Base-by-base conservation (phyloP, 2,113 vertebrate genomes). In the Tupaia tana region DNA sequence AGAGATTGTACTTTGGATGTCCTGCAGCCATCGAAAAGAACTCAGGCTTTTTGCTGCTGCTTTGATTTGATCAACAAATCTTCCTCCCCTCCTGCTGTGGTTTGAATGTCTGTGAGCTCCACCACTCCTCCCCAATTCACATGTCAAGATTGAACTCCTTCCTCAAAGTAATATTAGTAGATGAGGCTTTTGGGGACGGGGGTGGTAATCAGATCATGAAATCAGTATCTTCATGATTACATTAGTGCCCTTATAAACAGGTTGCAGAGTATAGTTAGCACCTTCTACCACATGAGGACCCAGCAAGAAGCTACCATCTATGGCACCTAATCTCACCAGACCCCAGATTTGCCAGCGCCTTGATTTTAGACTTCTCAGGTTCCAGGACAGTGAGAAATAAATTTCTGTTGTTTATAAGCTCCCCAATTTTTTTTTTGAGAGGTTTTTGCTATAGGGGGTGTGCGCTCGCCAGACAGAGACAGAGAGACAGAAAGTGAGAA, bases 171-270 rank as follows among this genome's bases (percentile, higher is more conserved):
- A 61, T 84, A 54, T 84, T 70, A 84, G n/a, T n/a, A 84, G 54
- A 54, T 19, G 12, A 25, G 31, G 13, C 3, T 25, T 89, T 89
- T 59, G 80, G 67, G 7, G 43, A 43, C 43, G 43, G 43, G 43
- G 43, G 43, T 56, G 43, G 58, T 63, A 64, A 34, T 70, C 61
- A n/a, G 19, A 43, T 64, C 9, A 27, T 79, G 84, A 81, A 87
- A 11, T 19, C 18, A 27, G 19, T 61, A 9, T 31, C 70, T 54
- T 77, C 58, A 59, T 79, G 27, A 79, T 20, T 79, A 18, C 16
- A 59, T 67, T 83, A 77, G 52, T 89, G 34, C 64, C 25, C 61
- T 83, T 77, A 61, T 25, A 74, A 89, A 93, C n/a, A 83, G n/a
- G 61, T 29, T 63, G 58, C 3, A 34, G 54, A 61, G 56, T 27